A percentile compares a stretch with the other conserved stretches of the same genome.
Conservation (phyloP, 2,797 vertebrate genomes). For the Tragopan temminckii region DNA sequence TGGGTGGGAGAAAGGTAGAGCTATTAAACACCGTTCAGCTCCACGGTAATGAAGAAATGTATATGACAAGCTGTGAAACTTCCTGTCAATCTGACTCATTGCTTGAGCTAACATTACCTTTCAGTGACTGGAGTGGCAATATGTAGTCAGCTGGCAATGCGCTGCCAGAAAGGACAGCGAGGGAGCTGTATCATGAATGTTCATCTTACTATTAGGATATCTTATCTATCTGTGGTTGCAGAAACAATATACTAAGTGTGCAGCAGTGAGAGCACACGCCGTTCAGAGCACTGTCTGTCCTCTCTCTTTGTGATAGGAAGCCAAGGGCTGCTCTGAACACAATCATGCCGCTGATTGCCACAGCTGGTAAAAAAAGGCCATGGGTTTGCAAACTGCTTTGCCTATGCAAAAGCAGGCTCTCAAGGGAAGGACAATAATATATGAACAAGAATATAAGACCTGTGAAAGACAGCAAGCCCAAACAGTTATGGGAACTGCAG, state of each 20-base stretch:
- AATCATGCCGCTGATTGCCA: neutral
- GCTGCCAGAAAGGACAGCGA: neutral
- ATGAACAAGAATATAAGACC: neutral
- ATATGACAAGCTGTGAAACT: constrained; percentile 34
- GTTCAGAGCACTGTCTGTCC: neutral
- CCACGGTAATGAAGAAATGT: neutral
- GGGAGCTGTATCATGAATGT: neutral
- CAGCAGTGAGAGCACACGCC: neutral
- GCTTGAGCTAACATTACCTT: constrained; percentile 40
- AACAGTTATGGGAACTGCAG: neutral
- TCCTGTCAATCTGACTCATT: constrained; percentile 64
- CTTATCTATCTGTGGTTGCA: constrained; percentile 28
- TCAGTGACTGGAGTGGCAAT: neutral
- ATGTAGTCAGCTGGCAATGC: neutral
- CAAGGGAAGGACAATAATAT: neutral
- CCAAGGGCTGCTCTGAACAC: neutral
- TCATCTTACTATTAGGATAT: constrained; percentile 23
- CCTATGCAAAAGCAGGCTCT: neutral
- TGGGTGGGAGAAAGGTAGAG: constrained; percentile 21
- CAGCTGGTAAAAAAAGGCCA: neutral
- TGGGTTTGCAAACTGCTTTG: neutral
- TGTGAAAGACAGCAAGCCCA: neutral
- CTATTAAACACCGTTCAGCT: neutral
- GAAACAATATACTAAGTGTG: neutral
- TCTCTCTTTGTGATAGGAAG: neutral